Conservation (phyloP, 1,140 invertebrate genomes). For the Hycleus phaleratus region DNA sequence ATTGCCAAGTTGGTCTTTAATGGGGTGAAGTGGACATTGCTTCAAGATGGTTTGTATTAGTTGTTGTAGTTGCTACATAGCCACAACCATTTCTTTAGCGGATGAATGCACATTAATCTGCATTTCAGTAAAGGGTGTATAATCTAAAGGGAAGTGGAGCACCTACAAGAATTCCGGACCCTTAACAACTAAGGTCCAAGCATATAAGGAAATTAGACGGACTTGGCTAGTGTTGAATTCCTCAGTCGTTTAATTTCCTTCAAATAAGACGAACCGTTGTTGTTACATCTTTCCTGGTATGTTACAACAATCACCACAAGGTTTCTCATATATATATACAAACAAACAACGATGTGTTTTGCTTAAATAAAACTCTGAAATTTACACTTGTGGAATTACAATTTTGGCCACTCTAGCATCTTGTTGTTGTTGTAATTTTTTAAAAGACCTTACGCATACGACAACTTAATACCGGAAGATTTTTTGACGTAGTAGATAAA, state of each 20-base stretch:
- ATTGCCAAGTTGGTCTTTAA: constrained; percentile 19
- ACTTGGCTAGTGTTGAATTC: constrained; percentile 29
- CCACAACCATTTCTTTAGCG: constrained; percentile 37
- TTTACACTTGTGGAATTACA: too few relatives aligned
- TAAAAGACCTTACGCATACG: too few relatives aligned
- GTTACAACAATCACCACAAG: too few relatives aligned
- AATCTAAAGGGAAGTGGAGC: constrained; percentile 21
- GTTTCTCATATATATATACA: too few relatives aligned
- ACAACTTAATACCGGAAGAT: too few relatives aligned
- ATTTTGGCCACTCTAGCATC: too few relatives aligned
- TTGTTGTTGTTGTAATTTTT: too few relatives aligned
- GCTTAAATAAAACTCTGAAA: too few relatives aligned
- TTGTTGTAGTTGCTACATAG: constrained; percentile 6
- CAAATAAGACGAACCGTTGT: constrained; percentile 1
- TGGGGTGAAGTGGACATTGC: constrained; percentile 21
- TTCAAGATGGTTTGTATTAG: constrained; percentile 3
- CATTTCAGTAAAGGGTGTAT: constrained; percentile 29
- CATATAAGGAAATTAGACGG: constrained; percentile 35
- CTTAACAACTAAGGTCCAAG: constrained; percentile 28
- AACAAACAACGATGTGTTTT: too few relatives aligned
- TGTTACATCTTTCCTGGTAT: not conserved
- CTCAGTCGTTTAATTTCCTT: constrained; percentile 37
- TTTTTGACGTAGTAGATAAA: constrained; percentile 21
- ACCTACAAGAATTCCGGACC: constrained; percentile 36
- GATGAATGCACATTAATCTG: constrained; percentile 42